Percentiles rank a stretch among this genome's conserved stretches.
phyloP scores from a whole-genome alignment of 2,797 vertebrate species.

The Jordanella pulchra region DNA sequence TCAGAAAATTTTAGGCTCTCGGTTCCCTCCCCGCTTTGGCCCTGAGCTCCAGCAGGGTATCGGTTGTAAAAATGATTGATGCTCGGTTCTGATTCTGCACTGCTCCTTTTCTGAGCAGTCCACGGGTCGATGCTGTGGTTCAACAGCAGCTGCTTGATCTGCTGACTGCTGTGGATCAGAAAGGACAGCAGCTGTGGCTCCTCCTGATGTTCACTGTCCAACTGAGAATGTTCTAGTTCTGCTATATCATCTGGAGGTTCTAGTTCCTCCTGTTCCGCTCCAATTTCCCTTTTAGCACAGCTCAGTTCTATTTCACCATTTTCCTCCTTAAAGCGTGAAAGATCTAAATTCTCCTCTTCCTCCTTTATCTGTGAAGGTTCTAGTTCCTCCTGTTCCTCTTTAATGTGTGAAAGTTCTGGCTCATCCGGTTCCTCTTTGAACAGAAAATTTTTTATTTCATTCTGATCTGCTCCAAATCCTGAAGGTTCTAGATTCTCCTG shows the following conservation, averaged over 20 bases:
- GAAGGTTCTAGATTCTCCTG: not conserved
- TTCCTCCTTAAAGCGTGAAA: not conserved
- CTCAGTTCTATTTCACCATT: not conserved
- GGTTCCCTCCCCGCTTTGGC: not conserved
- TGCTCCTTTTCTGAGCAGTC: not conserved
- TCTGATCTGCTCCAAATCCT: not conserved
- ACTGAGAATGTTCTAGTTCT: fast-evolving
- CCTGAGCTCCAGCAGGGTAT: not conserved
- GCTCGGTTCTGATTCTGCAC: not conserved
- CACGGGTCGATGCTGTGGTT: not conserved
- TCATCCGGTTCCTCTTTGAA: not conserved
- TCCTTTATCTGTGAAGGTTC: not conserved
- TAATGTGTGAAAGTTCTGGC: not conserved
- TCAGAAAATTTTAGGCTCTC: not conserved
- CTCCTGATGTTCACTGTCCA: not conserved
- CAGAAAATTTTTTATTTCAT: not conserved
- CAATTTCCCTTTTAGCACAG: not conserved
- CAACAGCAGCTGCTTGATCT: conserved; percentile 1
- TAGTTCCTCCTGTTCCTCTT: not conserved
- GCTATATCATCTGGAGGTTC: not conserved
- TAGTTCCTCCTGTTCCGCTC: not conserved
- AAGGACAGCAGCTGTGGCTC: not conserved
- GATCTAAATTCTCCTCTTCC: not conserved
- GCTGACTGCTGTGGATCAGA: conserved; percentile 4
- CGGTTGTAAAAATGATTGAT: too few species aligned